Evolutionary conservation across 1,140 invertebrate genomes (phyloP).

Genomic region (Lordiphosa clarofinis): DNA sequence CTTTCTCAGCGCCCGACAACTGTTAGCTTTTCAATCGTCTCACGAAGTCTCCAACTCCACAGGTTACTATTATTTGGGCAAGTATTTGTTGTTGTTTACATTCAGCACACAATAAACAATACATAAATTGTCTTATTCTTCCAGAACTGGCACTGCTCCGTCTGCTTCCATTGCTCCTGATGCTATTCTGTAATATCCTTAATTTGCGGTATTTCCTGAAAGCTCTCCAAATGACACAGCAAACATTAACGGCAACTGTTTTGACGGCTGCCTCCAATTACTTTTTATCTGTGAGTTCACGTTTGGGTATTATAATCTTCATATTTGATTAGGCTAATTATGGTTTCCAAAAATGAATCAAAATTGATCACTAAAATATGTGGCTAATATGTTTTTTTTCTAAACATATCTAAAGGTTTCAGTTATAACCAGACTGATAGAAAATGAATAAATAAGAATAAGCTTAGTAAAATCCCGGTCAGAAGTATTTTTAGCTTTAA

Average conservation of each 20-base stretch:
- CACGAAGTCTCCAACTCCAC: background rate
- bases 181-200: slow-evolving; percentile 82
- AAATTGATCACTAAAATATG: too few relatives aligned
- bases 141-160: slow-evolving; percentile 42
- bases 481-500: too few relatives aligned
- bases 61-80: slow-evolving; percentile 24
- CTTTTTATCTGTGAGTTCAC: slow-evolving; percentile 81
- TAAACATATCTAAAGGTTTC: too few relatives aligned
- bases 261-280: slow-evolving; percentile 82
- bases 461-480: too few relatives aligned
- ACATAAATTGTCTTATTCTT: background rate
- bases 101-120: background rate
- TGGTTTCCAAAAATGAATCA: background rate
- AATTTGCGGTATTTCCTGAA: slow-evolving; percentile 83
- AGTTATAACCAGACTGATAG: too few relatives aligned
- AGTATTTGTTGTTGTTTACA: background rate
- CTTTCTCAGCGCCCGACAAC: slow-evolving; percentile 32
- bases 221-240: slow-evolving; percentile 81
- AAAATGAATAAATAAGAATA: too few relatives aligned
- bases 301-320: background rate
- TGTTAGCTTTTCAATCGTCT: slow-evolving; percentile 8
- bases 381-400: too few relatives aligned
- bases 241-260: slow-evolving; percentile 82
- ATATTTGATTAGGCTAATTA: background rate
- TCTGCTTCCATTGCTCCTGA: slow-evolving; percentile 74